phyloP scores from a whole-genome alignment of 2,888 invertebrate species.

The Platycheirus rosarum region DNA sequence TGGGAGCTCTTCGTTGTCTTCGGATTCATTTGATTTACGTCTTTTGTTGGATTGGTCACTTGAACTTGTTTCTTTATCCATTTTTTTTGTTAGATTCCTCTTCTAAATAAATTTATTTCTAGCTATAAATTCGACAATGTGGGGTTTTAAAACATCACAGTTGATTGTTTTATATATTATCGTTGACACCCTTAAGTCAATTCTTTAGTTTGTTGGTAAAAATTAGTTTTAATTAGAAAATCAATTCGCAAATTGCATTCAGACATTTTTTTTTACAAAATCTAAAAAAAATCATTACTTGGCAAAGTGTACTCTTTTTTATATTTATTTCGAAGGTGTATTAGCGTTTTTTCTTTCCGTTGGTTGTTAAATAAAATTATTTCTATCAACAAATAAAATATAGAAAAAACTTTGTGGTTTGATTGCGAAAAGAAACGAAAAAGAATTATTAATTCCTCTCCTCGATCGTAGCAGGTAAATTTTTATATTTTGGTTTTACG shows the following conservation, averaged over 20 bases:
- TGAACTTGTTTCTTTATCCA: constrained; percentile 55
- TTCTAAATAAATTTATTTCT: neutral
- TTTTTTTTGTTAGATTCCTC: neutral
- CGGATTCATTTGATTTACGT: constrained; percentile 60
- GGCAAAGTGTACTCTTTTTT: constrained; percentile 10
- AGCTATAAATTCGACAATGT: too few species aligned
- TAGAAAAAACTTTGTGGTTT: neutral
- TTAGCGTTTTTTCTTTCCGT: neutral
- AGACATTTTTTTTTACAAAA: constrained; percentile 56
- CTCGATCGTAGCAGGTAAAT: neutral
- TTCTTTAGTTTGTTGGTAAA: neutral
- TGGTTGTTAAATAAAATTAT: too few species aligned
- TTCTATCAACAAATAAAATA: neutral
- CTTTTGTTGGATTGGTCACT: constrained; percentile 34
- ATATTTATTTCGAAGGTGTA: neutral
- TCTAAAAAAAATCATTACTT: constrained; percentile 35
- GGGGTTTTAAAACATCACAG: too few species aligned
- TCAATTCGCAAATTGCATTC: constrained; percentile 64
- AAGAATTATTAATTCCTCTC: neutral
- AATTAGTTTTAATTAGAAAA: constrained; percentile 53
- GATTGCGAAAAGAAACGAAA: constrained; percentile 15
- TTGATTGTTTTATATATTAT: neutral
- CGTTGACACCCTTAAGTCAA: neutral
- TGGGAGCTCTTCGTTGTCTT: constrained; percentile 33
- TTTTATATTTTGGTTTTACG: constrained; percentile 60